Evolutionary conservation across 1,140 invertebrate species (phyloP).

Genomic region (Sarcophaga bullata): DNA sequence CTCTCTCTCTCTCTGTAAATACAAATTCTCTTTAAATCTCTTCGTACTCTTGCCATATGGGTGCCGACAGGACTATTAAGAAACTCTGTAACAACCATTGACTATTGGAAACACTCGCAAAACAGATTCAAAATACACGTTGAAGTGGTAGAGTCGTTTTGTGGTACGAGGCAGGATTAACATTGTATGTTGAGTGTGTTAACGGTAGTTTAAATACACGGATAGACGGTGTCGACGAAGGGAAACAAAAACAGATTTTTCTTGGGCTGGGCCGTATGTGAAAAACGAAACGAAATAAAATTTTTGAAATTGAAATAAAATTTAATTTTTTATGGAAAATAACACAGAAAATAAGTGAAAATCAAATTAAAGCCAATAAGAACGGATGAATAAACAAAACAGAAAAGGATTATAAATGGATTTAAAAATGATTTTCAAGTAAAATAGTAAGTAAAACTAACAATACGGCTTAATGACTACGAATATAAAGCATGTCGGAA

Average conservation of each 20-base stretch:
- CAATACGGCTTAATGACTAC: too few relatives aligned
- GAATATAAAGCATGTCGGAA: too few relatives aligned
- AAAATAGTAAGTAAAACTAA: neutral
- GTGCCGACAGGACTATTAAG: neutral
- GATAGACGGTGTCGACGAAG: neutral
- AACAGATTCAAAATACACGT: conserved; percentile 37
- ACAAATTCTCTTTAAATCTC: too few relatives aligned
- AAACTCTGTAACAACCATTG: neutral
- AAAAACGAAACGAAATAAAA: conserved; percentile 1
- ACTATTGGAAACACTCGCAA: neutral
- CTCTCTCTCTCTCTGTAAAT: too few relatives aligned
- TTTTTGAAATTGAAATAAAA: neutral
- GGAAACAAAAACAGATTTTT: conserved; percentile 21
- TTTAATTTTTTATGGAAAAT: neutral
- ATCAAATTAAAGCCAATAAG: neutral
- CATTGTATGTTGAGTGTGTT: neutral
- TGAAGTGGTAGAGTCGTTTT: neutral
- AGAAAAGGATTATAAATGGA: neutral
- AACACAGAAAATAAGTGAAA: conserved; percentile 2
- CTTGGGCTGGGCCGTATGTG: conserved; percentile 33
- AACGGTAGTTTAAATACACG: neutral
- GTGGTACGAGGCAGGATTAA: neutral
- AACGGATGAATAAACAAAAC: neutral
- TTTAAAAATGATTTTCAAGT: neutral
- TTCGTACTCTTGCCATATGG: neutral